Base-by-base conservation (phyloP, 64 coral and sea anemone genomes). In the Acropora yongei region DNA sequence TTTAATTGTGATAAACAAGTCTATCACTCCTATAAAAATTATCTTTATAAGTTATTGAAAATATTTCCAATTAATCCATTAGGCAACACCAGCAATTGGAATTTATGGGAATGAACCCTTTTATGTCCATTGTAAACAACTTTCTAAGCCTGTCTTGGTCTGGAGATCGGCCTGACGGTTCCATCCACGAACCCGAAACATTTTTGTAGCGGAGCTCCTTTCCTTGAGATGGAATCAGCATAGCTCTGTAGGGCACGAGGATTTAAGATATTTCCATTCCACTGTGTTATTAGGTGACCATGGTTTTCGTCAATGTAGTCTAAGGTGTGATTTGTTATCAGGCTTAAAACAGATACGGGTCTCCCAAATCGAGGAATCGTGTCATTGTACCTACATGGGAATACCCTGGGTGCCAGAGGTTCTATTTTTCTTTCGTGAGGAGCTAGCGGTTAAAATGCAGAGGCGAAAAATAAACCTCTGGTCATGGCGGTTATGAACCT, bases 111-210 rank as follows among this genome's bases (percentile, higher is more conserved):
- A 55, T 55, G 50, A 55, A 55, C 50, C 50, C 50, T 55, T 55
- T 55, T 55, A 55, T 55, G 50, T 55, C 50, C 50, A 20, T 18
- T 18, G 13, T 69, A 8, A 69, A 69, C 51, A 63, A 17, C 46
- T 63, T 43, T 6, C 61, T 58, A 20, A 83, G 61, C 51, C 57
- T 57, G 50, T 69, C 67, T 3, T 69, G 67, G 67, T 69, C 82
- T 69, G 82, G 82, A 68, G 3, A 55, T 55, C 50, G 50, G 50
- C 50, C 50, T 55, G 50, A 55, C 50, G 50, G 50, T 55, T 55
- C 82, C 60, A 47, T 85, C 58, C 30, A 85, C 82, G 17, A 85
- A 85, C 1, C 82, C 58, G 68, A 85, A 85, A 85, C 82, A 85
- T 20, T 85, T 85, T 1, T 85, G 7, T 1, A 85, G 41, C 7